Base-by-base conservation (phyloP, 2,888 invertebrate species). In the Himalopsyche anomala region DNA sequence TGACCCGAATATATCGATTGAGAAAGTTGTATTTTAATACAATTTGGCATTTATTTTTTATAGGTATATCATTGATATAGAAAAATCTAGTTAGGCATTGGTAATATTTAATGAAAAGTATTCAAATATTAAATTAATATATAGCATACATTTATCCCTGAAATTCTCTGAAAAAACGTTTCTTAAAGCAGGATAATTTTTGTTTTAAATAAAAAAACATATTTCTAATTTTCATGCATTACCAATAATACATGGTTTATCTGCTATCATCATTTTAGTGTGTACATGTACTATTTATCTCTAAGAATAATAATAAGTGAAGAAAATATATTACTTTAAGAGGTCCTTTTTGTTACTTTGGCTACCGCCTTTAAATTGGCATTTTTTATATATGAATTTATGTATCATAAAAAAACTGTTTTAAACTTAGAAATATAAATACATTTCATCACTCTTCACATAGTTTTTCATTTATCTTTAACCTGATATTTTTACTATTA, bases 361-460 rank as follows among this genome's bases (percentile, higher is more conserved):
- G 55, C 82, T 82, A 82, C 42, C 42, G 81, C 86, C 86, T 36
- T 69, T 86, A 40, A 84, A 84, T 79, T 74, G 83, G 80, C 81
- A 74, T 86, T 86, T 86, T 86, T 84, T 84, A 81, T 82, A 86
- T 82, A 84, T 82, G 81, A 55, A 74, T 84, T 28, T 81, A 84
- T 81, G 42, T 83, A 83, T 81, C 83, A 83, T 86, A 83, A 80
- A 69, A 83, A 86, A 82, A 81, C 84, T 84, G 84, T 86, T 86
- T 84, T 42, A 82, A 84, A 84, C 82, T 82, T 86, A 86, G 84
- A 79, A 54, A 86, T 86, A 81, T 81, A 86, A 86, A 84, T 83
- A 86, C 80, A 86, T 84, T 86, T 86, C 86, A 86, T 86, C 86
- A 84, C 86, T 86, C 86, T 85, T 82, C 84, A 51, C 51, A 84